Conservation (phyloP, 2,113 vertebrate species). For the Petrocephalus zakoni region DNA sequence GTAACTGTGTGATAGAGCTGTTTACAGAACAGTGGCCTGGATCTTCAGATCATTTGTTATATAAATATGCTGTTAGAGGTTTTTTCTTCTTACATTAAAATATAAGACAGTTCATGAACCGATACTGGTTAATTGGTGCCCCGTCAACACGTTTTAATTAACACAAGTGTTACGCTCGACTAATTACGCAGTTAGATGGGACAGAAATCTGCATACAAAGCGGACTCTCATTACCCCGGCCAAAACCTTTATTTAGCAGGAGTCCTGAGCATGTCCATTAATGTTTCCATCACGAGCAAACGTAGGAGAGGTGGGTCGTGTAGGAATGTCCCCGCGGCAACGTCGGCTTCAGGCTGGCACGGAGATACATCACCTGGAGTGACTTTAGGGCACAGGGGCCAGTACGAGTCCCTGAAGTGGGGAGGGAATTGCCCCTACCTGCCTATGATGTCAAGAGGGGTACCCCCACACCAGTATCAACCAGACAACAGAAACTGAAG, state of each 20-base stretch:
- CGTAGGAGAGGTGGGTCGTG: background rate
- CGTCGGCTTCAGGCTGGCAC: background rate
- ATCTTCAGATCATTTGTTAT: conserved; percentile 4
- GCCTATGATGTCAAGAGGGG: background rate
- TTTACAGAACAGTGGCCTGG: background rate
- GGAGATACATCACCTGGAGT: conserved; percentile 18
- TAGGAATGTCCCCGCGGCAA: background rate
- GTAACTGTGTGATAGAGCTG: background rate
- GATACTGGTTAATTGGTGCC: conserved; percentile 12
- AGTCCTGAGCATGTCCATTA: background rate
- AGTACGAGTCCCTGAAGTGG: background rate
- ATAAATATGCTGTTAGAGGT: conserved; percentile 7
- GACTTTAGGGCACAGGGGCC: background rate
- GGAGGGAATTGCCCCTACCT: background rate
- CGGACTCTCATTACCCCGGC: background rate
- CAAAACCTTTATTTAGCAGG: background rate
- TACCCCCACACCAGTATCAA: conserved; percentile 19
- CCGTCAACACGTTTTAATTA: conserved; percentile 5
- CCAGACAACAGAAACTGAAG: background rate
- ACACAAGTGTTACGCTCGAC: conserved; percentile 4
- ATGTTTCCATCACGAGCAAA: background rate
- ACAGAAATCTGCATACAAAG: conserved; percentile 13
- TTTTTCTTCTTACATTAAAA: conserved; percentile 7
- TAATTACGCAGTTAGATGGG: conserved; percentile 12
- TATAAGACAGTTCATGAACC: conserved; percentile 14